Base-by-base conservation (phyloP, 2,113 vertebrate genomes). In the Lathamus discolor region DNA sequence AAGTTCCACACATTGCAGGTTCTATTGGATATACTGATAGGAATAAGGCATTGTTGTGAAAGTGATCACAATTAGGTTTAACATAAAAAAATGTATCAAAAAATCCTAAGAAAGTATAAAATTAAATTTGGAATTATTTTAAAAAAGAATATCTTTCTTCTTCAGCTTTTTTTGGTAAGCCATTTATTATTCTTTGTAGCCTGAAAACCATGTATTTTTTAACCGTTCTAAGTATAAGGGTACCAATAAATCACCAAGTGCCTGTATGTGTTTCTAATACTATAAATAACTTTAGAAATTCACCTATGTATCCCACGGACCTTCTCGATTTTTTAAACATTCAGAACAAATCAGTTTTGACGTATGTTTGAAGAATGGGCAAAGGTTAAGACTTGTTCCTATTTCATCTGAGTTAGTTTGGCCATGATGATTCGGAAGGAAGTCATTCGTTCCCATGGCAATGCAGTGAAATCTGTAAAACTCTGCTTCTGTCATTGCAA, bases 381-480 rank as follows among this genome's bases (percentile, higher is more conserved):
- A 96, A 93, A 95, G 93, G 90, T 96, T 96, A 96, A 83, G 88
- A 55, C 90, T 96, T 94, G 90, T 95, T 94, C 85, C 88, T 86
- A 49, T 95, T 95, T 95, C 88, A 90, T 95, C 85, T 59, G 79
- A 86, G 94, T 91, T 86, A 83, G 82, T 81, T 90, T 90, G 91
- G 57, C 89, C 85, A 93, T 78, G 89, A 83, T 93, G 85, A 77
- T 86, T 92, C 6, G 9, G 54, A 95, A 87, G 52, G 51, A 96
- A 72, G 77, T 92, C 81, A 78, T 90, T 92, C 31, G 62, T 97
- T 96, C 93, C 93, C 95, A 93, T 95, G 89, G 94, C 83, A 93
- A 94, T 96, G 55, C 51, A 7, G 48, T 67, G 74, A 97, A 92
- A 88, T 86, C 89, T 64, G 39, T 69, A 92, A 81, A 88, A 88